Conservation (phyloP, 2,113 vertebrate species). For the Hystrix brachyura region DNA sequence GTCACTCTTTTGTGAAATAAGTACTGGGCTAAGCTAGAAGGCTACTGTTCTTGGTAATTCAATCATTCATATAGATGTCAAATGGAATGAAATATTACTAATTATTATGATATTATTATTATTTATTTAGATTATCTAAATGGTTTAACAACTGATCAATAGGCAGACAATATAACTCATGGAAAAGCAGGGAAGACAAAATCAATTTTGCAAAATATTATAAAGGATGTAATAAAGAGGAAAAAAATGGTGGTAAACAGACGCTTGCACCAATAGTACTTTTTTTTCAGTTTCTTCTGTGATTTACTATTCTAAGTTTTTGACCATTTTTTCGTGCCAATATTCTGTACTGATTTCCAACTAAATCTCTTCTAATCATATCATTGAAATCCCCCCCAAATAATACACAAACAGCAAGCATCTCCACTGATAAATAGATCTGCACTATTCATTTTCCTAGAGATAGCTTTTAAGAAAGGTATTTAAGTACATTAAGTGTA, state of each 20-base stretch:
- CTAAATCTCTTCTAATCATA: not conserved
- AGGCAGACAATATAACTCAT: not conserved
- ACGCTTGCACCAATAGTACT: not conserved
- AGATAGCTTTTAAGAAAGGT: not conserved
- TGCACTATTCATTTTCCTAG: not conserved
- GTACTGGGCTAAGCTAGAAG: not conserved
- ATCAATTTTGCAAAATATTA: not conserved
- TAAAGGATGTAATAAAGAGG: not conserved
- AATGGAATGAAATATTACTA: not conserved
- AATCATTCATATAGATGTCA: not conserved
- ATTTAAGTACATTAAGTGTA: not conserved
- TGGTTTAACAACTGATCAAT: not conserved
- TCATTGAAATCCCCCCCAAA: not conserved
- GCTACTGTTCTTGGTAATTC: not conserved
- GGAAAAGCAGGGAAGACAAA: not conserved
- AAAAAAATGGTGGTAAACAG: not conserved
- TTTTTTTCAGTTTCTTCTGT: not conserved
- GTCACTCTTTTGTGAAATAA: not conserved
- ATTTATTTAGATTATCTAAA: conserved; percentile 29
- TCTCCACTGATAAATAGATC: not conserved
- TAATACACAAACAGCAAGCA: not conserved
- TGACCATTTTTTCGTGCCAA: not conserved
- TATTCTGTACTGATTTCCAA: not conserved
- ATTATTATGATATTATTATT: not conserved
- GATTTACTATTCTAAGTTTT: not conserved